phyloP scores from a whole-genome alignment of 1,140 invertebrate genomes.

The Popillia japonica region DNA sequence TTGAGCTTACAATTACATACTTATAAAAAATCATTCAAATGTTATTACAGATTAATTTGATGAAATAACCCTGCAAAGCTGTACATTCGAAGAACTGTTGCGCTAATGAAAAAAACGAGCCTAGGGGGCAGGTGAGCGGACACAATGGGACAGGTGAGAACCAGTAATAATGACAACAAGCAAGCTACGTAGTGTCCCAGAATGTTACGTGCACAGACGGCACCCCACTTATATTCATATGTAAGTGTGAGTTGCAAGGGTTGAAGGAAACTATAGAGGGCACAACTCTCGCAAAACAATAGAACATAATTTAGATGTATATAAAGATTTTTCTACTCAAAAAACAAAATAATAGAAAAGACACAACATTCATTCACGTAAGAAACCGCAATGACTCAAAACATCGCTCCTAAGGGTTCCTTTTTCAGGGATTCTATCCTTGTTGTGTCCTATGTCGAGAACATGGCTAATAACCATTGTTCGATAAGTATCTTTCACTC shows the following conservation, averaged over 20 bases:
- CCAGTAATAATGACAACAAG: slow-evolving; percentile 25
- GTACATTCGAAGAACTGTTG: neutral
- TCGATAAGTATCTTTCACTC: neutral
- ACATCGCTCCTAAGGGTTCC: neutral
- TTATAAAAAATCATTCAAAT: neutral
- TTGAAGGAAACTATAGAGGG: neutral
- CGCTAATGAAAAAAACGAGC: slow-evolving; percentile 13
- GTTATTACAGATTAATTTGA: slow-evolving; percentile 1
- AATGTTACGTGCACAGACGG: neutral
- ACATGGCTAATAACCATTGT: neutral
- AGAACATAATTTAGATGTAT: neutral
- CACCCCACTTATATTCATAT: neutral
- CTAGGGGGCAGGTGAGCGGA: slow-evolving; percentile 8
- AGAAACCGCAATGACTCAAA: neutral
- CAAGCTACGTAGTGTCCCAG: neutral
- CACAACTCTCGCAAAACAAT: neutral
- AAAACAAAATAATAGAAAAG: neutral
- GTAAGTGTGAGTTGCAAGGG: neutral
- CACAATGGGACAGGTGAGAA: slow-evolving; percentile 33
- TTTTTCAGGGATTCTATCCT: neutral
- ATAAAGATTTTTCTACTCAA: neutral
- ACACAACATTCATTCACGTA: neutral
- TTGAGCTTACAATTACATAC: neutral
- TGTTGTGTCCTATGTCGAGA: neutral
- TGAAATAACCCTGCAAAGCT: neutral